These are phyloP conservation scores for Trichopria drosophilae DNA, from an alignment of 2,888 invertebrate genomes.

Conservation along the genomic window DNA sequence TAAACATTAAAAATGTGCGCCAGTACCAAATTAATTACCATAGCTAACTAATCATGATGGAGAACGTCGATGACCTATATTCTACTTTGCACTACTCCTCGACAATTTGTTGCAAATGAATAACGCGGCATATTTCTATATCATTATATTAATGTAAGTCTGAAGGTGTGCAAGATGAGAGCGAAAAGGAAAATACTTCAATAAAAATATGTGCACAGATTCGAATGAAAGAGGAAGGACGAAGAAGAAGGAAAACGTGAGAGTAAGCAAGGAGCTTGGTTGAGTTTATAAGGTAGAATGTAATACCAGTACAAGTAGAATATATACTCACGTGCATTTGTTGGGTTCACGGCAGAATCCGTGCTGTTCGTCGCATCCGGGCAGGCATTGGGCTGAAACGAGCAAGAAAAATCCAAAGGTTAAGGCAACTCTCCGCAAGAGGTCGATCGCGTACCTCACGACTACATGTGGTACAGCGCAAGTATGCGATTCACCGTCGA, in stretches of 20 bases:
- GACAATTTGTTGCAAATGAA: too few species aligned
- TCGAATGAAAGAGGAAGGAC: neutral
- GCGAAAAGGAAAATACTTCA: too few species aligned
- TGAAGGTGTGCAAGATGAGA: too few species aligned
- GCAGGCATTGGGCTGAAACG: constrained; percentile 87
- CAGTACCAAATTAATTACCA: too few species aligned
- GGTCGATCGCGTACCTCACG: constrained; percentile 54
- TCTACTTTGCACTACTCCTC: too few species aligned
- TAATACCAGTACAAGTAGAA: constrained; percentile 28
- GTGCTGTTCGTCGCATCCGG: constrained; percentile 88
- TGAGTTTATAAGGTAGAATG: constrained; percentile 30
- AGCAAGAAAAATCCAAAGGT: constrained; percentile 57
- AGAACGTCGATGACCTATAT: too few species aligned
- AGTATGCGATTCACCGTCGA: constrained; percentile 17
- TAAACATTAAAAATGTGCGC: too few species aligned
- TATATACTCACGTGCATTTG: constrained; percentile 91
- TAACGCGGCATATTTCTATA: too few species aligned
- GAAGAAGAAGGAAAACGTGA: constrained; percentile 31
- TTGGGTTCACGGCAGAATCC: constrained; percentile 90
- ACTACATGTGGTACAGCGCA: constrained; percentile 35
- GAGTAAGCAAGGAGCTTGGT: too few species aligned
- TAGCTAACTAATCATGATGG: too few species aligned
- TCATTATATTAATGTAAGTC: too few species aligned
- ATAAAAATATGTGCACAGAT: neutral
- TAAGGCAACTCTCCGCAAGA: constrained; percentile 54